Base-by-base conservation (phyloP, 2,113 vertebrate genomes). In the Cyprinus carpio region DNA sequence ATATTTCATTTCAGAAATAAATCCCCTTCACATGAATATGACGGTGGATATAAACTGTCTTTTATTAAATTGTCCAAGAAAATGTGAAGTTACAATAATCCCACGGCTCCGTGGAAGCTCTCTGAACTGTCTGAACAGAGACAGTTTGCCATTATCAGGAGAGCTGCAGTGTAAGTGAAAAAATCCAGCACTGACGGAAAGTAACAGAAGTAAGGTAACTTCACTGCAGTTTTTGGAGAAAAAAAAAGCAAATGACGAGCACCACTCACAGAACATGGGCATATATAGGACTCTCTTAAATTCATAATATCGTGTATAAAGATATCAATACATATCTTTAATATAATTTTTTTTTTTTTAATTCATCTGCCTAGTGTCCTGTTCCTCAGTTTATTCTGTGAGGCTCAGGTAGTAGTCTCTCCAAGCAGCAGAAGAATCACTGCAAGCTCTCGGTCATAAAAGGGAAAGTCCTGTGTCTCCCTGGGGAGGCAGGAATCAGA, bases 401-500 rank as follows among this genome's bases (percentile, higher is more conserved):
- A 12, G 18, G 80, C 80, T 83, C 81, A 83, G 81, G 56, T 4
- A 72, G 81, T 31, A 83, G 67, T 69, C 80, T 69, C 43, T 82
- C 62, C 20, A 72, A 23, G 49, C 43, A 56, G 54, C 51, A 56
- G 71, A 65, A 82, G 43, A 77, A 87, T 54, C 81, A 85, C 46
- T 37, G 79, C 62, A 85, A 82, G 86, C 90, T 84, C 81, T 83
- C 75, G 23, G 65, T 85, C 89, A 87, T 93, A 83, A 92, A 92
- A 91, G 89, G 84, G 56, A 89, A 90, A 87, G 88, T 88, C 88
- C 88, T 67, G 43, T 15, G 62, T 88, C 80, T 89, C 91, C 91
- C 88, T 89, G 46, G 90, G 88, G 88, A 92, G 25, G 76, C n/a
- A 1, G 84, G 87, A 92, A 93, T 92, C 89, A 92, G 89, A 91